phyloP scores from a whole-genome alignment of 2,888 invertebrate species.

The Tinea pellionella region DNA sequence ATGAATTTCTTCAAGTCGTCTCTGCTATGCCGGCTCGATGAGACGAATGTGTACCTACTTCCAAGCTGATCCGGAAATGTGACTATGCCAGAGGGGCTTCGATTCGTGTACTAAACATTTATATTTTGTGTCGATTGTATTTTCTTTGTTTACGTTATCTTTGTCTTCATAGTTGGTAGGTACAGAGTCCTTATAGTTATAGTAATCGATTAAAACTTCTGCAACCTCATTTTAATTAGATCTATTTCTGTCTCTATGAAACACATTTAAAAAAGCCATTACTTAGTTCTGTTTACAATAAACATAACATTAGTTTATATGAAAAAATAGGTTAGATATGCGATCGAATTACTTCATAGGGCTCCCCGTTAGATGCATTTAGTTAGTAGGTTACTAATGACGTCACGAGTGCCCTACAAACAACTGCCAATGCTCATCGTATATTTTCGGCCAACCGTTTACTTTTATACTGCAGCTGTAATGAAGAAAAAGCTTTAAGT shows the following conservation, averaged over 20 bases:
- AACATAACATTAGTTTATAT: not conserved
- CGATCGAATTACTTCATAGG: not conserved
- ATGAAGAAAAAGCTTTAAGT: not conserved
- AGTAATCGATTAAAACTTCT: not conserved
- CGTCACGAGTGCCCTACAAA: conserved; percentile 38
- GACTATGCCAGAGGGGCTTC: too few relatives aligned
- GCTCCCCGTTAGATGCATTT: conserved; percentile 8
- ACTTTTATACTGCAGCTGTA: conserved; percentile 11
- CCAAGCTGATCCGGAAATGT: too few relatives aligned
- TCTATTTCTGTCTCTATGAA: not conserved
- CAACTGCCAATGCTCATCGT: conserved; percentile 14
- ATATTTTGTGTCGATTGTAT: too few relatives aligned
- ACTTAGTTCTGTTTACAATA: not conserved
- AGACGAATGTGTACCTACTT: too few relatives aligned
- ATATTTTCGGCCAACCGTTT: conserved; percentile 13
- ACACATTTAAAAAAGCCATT: not conserved
- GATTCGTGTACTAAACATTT: too few relatives aligned
- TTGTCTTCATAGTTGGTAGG: too few relatives aligned
- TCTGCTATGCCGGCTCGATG: too few relatives aligned
- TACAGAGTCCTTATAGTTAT: not conserved
- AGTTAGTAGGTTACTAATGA: conserved; percentile 37
- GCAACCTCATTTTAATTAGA: not conserved
- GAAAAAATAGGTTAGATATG: not conserved
- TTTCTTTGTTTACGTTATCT: too few relatives aligned
- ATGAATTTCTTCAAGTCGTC: too few relatives aligned